Percentiles rank a stretch among this genome's conserved stretches.
Conservation (phyloP, 2,113 vertebrate species). For the Plestiodon gilberti region DNA sequence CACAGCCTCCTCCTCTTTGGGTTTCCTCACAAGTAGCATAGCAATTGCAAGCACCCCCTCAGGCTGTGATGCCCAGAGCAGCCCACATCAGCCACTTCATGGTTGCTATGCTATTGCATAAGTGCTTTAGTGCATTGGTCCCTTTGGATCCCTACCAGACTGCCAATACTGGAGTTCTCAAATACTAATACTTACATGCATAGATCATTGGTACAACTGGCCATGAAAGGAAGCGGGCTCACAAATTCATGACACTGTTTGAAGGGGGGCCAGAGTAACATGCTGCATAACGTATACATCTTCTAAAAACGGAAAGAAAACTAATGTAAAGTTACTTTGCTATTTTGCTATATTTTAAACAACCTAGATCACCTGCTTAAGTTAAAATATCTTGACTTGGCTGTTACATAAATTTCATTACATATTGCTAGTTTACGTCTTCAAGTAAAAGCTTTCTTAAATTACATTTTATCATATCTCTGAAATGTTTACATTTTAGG, state of each 20-base stretch:
- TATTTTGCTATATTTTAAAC: too few relatives aligned
- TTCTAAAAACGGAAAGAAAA: conserved; percentile 71
- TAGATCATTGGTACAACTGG: conserved; percentile 94
- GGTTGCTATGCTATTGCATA: too few relatives aligned
- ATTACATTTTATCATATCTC: background rate
- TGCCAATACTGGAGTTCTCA: background rate
- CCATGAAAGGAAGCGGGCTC: conserved; percentile 90
- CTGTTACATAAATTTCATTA: background rate
- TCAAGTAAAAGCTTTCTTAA: background rate
- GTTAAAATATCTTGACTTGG: background rate
- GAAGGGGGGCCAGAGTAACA: conserved; percentile 84
- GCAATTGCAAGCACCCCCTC: too few relatives aligned
- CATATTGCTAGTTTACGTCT: background rate
- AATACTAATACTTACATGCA: conserved; percentile 86
- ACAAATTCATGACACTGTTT: conserved; percentile 90
- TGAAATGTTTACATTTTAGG: background rate
- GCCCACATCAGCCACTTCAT: too few relatives aligned
- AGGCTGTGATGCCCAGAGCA: too few relatives aligned
- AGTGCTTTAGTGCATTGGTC: background rate
- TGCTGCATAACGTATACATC: conserved; percentile 80
- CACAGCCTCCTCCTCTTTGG: too few relatives aligned
- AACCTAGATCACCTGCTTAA: background rate
- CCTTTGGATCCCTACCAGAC: background rate
- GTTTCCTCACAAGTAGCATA: too few relatives aligned
- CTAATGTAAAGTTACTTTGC: conserved; percentile 14